Evolutionary conservation across 2,888 invertebrate species (phyloP), one percentile per base, ranked within the genome.

Genomic region (Metopia argyrocephala): DNA sequence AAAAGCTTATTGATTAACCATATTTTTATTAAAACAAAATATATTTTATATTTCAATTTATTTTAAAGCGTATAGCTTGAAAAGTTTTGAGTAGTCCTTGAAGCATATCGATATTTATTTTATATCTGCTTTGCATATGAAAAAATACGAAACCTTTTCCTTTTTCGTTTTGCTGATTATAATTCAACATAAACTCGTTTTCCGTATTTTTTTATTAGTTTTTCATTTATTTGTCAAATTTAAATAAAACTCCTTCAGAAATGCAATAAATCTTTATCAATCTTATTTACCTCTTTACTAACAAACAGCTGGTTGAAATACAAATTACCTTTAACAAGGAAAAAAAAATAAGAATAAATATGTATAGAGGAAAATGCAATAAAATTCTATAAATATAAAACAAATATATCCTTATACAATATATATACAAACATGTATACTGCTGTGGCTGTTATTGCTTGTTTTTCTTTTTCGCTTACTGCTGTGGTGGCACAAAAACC

Each of bases 271-370:
- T 38, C 12, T 38, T 38, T 38, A 38, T 38, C 38, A 38, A 38
- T 38, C 38, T 38, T 38, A 38, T 38, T 38, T 9, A 15, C 23
- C 38, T 23, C 23, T 61, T 23, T 38, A 25, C 50, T 50, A 61
- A 38, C n/a, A n/a, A 59, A 52, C 20, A 38, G 48, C 3, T 31
- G 31, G 28, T 70, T 28, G 59, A 38, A 61, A 61, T 38, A 38
- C 20, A 61, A 71, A 61, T 71, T 52, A 52, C 20, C 31, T 70
- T 20, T 18, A 52, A 31, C 31, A 59, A 70, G 1, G 38, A 38
- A 38, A 38, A 20, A 61, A 7, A 70, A 70, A 48, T 12, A 12
- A 31, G 9, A 12, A 31, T 12, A 7, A 31, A 31, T 12, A 31
- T 12, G 12, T 12, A 31, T 12, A 48, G 18, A 15, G 15, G 48